Conservation (phyloP, 2,888 invertebrate species). For the Orchesella flavescens region DNA sequence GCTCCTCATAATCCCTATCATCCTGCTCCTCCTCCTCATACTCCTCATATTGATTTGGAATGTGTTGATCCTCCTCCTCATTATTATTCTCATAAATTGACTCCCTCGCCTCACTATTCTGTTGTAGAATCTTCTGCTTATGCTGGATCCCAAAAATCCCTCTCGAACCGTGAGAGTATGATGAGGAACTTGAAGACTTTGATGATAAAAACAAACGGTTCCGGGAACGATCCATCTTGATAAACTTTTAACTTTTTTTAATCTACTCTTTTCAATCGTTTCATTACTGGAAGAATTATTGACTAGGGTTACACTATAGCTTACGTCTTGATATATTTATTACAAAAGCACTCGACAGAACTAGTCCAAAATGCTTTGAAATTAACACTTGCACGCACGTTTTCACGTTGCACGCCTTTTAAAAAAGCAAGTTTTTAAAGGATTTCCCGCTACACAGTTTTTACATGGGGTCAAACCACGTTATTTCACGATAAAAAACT, state of each 20-base stretch:
- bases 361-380: no score
- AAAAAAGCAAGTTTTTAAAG: no score
- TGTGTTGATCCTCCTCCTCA: neutral
- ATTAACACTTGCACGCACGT: no score
- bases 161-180: neutral
- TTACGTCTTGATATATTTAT: no score
- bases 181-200: neutral
- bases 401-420: no score
- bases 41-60: neutral
- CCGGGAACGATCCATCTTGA: neutral
- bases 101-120: neutral
- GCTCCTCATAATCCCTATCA: neutral
- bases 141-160: slow-evolving; percentile 36
- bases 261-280: neutral
- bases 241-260: neutral
- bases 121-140: slow-evolving; percentile 12
- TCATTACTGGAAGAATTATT: neutral
- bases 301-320: no score
- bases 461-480: no score
- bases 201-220: neutral
- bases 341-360: no score
- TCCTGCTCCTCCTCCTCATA: neutral
- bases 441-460: no score
- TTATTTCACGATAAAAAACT: no score
- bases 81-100: neutral